These are phyloP conservation scores for Ophioninae sp. DNA, from an alignment of 2,888 invertebrate species.

Conservation along the genomic window DNA sequence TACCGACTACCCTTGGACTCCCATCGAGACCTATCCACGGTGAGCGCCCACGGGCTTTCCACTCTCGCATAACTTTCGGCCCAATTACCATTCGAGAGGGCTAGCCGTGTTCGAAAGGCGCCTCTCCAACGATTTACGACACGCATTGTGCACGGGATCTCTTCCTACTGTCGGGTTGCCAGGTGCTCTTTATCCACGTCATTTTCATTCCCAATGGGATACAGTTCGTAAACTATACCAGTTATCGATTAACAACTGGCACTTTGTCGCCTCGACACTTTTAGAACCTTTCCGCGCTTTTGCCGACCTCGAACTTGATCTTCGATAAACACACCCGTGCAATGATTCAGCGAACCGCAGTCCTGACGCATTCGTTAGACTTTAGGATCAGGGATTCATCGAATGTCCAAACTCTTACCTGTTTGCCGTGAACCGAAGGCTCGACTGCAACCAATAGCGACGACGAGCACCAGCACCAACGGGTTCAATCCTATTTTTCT, in stretches of 20 bases:
- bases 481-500: constrained; percentile 74
- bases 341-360: not conserved
- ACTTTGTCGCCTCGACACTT: constrained; percentile 10
- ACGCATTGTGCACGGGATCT: constrained; percentile 38
- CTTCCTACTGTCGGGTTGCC: constrained; percentile 7
- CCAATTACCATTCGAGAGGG: constrained; percentile 65
- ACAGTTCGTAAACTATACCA: constrained; percentile 13
- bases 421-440: constrained; percentile 77
- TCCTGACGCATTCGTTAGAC: not conserved
- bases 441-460: constrained; percentile 71
- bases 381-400: not conserved
- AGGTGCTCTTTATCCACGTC: constrained; percentile 33
- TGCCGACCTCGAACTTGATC: constrained; percentile 24
- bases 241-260: constrained; percentile 11
- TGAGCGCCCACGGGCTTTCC: constrained; percentile 34
- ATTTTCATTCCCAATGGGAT: constrained; percentile 43
- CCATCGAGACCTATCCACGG: not conserved
- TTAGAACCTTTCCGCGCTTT: constrained; percentile 10
- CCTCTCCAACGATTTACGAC: constrained; percentile 39
- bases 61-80: constrained; percentile 67
- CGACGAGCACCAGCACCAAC: constrained; percentile 78
- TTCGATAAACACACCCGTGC: not conserved
- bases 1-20: constrained; percentile 1
- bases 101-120: constrained; percentile 24
- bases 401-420: constrained; percentile 69